Evolutionary conservation across 1,140 invertebrate genomes (phyloP), one percentile per base, ranked within the genome.

Genomic region (Rhagoletis pomonella): DNA sequence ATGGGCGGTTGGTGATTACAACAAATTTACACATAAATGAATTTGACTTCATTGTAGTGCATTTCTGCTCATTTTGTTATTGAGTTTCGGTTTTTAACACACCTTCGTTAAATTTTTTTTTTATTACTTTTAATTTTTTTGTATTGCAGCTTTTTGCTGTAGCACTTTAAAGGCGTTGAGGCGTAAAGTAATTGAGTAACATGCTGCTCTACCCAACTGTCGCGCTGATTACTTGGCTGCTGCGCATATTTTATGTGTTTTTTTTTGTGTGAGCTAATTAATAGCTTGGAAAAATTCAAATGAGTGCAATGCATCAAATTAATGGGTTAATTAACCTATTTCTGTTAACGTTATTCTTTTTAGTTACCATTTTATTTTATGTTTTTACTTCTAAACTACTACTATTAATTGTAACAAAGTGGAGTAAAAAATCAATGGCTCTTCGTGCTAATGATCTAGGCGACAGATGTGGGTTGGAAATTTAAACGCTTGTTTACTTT

Each of bases 291-390:
- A 17, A 47, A 73, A 73, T 73, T 44, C 17, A 73, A 73, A 73
- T 73, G 4, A 39, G 67, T 47, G 44, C 42, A 73, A 12, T 73
- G n/a, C 17, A 73, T n/a, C 67, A 73, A 73, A 73, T 6, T 44
- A 73, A 73, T 73, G 42, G 67, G 67, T 73, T 73, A 73, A 73
- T 73, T 73, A 39, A n/a, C 67, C 10, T 47, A 73, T 62, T 62
- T 62, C 50, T 55, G 50, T 62, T 62, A 62, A 62, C 12, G 17
- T 12, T 62, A 62, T 62, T 62, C 17, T 29, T 67, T 64, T 29
- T 64, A 19, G 62, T 19, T 17, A 29, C 3, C 39, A 67, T 67
- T 67, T 39, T 29, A 9, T 65, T 65, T 65, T n/a, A n/a, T 3
- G 19, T 65, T 9, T 67, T 14, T 67, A 39, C 62, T 39, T 67